Percentiles rank a stretch among this genome's conserved stretches.
These are phyloP conservation scores for Drosophila setosimentum DNA, from an alignment of 2,888 invertebrate species.

Conservation along the genomic window DNA sequence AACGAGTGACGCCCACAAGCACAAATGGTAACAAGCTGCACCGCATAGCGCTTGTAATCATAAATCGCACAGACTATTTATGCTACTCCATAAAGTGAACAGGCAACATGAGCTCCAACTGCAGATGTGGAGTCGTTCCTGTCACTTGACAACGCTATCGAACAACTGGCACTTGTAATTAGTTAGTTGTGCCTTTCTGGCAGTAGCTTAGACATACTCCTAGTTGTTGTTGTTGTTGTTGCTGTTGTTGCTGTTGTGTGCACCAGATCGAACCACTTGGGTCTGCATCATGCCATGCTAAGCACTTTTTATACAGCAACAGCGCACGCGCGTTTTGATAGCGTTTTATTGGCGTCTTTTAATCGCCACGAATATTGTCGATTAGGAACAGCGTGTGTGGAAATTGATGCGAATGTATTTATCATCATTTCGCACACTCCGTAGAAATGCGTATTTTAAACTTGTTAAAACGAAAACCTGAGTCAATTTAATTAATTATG, in stretches of 20 bases:
- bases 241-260: neutral
- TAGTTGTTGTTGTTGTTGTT: constrained; percentile 16
- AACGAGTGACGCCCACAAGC: constrained; percentile 56
- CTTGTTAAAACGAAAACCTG: no score
- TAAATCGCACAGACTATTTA: constrained; percentile 37
- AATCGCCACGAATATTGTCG: neutral
- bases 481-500: neutral
- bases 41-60: constrained; percentile 44
- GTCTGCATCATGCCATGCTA: constrained; percentile 38
- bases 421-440: neutral
- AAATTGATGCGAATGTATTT: neutral
- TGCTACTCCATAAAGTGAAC: neutral
- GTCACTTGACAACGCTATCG: constrained; percentile 4
- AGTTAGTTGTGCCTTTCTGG: neutral
- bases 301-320: constrained; percentile 34
- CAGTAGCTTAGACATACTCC: constrained; percentile 4
- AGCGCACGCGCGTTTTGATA: constrained; percentile 34
- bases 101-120: neutral
- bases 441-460: neutral
- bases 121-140: constrained; percentile 3
- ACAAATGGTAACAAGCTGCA: constrained; percentile 23
- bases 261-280: neutral
- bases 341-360: constrained; percentile 15
- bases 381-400: neutral
- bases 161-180: constrained; percentile 15